Percentiles rank a stretch among this genome's conserved stretches.
Conservation (phyloP, 2,797 vertebrate genomes). For the Eulemur mongoz region DNA sequence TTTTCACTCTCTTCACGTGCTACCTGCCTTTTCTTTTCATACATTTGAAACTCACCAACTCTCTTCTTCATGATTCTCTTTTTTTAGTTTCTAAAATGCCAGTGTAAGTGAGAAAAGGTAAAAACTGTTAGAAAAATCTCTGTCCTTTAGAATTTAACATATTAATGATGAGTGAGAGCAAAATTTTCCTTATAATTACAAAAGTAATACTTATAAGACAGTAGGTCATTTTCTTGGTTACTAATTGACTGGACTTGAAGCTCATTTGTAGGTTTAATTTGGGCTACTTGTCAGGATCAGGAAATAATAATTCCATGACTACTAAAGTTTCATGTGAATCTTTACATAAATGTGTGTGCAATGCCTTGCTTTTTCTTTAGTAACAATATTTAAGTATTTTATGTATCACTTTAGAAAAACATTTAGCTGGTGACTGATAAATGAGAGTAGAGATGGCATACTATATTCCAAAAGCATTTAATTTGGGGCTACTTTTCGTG, state of each 20-base stretch:
- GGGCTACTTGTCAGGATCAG: neutral
- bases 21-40: constrained; percentile 44
- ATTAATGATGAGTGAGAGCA: constrained; percentile 27
- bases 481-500: neutral
- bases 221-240: neutral
- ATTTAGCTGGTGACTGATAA: neutral
- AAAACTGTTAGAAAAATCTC: constrained; percentile 34
- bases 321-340: neutral
- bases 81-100: constrained; percentile 37
- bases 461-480: neutral
- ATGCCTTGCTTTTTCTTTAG: neutral
- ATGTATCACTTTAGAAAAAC: neutral
- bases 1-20: constrained; percentile 12
- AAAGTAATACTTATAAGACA: constrained; percentile 1
- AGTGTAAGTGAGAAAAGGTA: constrained; percentile 18
- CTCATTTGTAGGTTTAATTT: neutral
- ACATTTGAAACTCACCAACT: constrained; percentile 40
- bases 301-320: neutral
- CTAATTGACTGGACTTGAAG: neutral
- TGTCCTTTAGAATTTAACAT: constrained; percentile 54
- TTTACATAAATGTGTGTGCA: neutral
- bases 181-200: constrained; percentile 28
- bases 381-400: neutral
- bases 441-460: neutral
- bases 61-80: neutral